A percentile compares a stretch with the other conserved stretches of the same genome.
phyloP scores from a whole-genome alignment of 1,140 invertebrate species.

The Dinothrombium tinctorium region DNA sequence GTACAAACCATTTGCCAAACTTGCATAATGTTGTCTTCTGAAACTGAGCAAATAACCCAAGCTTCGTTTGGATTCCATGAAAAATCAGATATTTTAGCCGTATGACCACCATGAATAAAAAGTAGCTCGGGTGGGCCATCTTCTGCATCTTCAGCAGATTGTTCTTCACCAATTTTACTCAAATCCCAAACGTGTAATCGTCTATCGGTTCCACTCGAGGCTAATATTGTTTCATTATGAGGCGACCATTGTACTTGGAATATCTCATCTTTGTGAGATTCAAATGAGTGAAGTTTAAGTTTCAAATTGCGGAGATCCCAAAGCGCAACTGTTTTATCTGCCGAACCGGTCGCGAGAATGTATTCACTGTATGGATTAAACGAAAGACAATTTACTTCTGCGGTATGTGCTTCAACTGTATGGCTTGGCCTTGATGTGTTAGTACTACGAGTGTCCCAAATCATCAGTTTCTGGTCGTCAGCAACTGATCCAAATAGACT shows the following conservation, averaged over 20 bases:
- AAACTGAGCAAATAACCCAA: slow-evolving; percentile 98
- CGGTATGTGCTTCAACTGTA: slow-evolving; percentile 93
- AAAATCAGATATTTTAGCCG: slow-evolving; percentile 99
- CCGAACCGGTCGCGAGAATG: slow-evolving; percentile 92
- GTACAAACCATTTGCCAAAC: slow-evolving; percentile 70
- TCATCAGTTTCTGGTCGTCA: slow-evolving; percentile 98
- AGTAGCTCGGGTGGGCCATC: slow-evolving; percentile 94
- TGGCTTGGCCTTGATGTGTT: slow-evolving; percentile 92
- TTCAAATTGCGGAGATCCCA: slow-evolving; percentile 97
- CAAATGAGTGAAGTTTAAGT: slow-evolving; percentile 93
- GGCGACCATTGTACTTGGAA: slow-evolving; percentile 99
- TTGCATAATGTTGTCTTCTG: slow-evolving; percentile 99
- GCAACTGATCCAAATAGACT: slow-evolving; percentile 96
- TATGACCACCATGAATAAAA: slow-evolving; percentile 95
- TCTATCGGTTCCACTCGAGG: slow-evolving; percentile 91
- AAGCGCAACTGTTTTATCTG: slow-evolving; percentile 75
- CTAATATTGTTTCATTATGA: slow-evolving; percentile 97
- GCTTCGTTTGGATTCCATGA: slow-evolving; percentile 99
- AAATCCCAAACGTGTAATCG: slow-evolving; percentile 98
- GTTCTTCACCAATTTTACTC: slow-evolving; percentile 97
- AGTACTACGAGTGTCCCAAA: slow-evolving; percentile 93
- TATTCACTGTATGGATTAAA: slow-evolving; percentile 99
- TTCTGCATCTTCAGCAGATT: slow-evolving; percentile 95
- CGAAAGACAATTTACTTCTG: slow-evolving; percentile 96
- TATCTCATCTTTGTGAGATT: slow-evolving; percentile 99